Base-by-base conservation (phyloP, 2,888 invertebrate genomes). In the Cantharis lateralis region DNA sequence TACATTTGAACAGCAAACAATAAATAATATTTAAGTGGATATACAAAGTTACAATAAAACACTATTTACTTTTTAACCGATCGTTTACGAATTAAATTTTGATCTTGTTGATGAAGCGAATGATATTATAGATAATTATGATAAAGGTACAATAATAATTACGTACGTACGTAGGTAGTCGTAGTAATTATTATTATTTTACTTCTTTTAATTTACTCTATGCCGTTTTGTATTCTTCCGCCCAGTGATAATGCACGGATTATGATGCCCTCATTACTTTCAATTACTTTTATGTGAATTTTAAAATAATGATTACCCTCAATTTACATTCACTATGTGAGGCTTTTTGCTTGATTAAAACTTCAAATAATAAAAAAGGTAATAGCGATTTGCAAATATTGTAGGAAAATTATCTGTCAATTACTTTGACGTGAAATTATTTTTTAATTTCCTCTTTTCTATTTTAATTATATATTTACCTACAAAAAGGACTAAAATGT, bases 271-370 rank as follows among this genome's bases (percentile, higher is more conserved):
- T 86, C 85, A 86, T 87, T 87, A 86, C 84, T 84, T 83, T 84
- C 86, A 87, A 86, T 87, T 86, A 86, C 83, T 84, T 86, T 86
- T 85, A 85, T 85, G 86, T 83, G 84, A 84, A 83, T 83, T 85
- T 85, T 84, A 83, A 82, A 84, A 83, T 83, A 83, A 72, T 85
- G 85, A 86, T 86, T 86, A 85, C 84, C 81, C 79, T 85, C 86
- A 86, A 86, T 87, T 86, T 86, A 86, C 64, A 85, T 86, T 84
- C 85, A 83, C 83, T 81, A 83, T 77, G 80, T 82, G 48, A 48
- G 82, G 85, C 86, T 85, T 86, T 87, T 85, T 84, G 80, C 84
- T 81, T 86, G 84, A 86, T 87, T 86, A 86, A 86, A 87, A 86
- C 24, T 66, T 66, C 2, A 66, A 20, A 24, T 66, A 66, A 66